Conservation (phyloP, 2,113 vertebrate genomes). For the Pluvialis apricaria region DNA sequence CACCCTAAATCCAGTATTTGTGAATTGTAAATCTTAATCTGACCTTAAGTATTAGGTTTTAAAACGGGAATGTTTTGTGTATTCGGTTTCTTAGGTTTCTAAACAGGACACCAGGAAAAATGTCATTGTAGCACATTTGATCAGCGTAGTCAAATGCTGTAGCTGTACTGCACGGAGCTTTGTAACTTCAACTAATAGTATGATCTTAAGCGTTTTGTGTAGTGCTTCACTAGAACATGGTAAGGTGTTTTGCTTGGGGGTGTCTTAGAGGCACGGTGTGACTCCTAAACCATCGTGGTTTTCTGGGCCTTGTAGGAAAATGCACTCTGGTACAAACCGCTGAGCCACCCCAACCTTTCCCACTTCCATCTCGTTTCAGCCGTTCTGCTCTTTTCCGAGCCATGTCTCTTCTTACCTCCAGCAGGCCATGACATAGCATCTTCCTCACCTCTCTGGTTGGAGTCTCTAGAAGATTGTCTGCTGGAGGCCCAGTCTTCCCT, state of each 20-base stretch:
- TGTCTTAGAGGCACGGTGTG: background rate
- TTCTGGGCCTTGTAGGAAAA: background rate
- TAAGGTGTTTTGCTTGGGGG: background rate
- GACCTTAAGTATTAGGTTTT: background rate
- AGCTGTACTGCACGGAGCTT: background rate
- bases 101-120: background rate
- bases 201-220: background rate
- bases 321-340: fast-evolving
- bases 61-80: background rate
- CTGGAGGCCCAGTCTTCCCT: background rate
- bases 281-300: background rate
- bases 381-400: fast-evolving
- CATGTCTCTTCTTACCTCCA: background rate
- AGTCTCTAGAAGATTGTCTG: background rate
- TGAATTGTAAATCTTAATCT: background rate
- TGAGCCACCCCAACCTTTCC: background rate
- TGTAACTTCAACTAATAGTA: background rate
- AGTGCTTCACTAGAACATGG: background rate
- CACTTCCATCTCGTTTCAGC: background rate
- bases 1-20: background rate
- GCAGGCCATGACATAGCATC: background rate
- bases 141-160: background rate
- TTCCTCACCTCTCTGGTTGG: background rate
- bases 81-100: background rate
- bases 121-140: no score